Conservation (phyloP, 2,888 invertebrate species). For the Calliopum simillimum region DNA sequence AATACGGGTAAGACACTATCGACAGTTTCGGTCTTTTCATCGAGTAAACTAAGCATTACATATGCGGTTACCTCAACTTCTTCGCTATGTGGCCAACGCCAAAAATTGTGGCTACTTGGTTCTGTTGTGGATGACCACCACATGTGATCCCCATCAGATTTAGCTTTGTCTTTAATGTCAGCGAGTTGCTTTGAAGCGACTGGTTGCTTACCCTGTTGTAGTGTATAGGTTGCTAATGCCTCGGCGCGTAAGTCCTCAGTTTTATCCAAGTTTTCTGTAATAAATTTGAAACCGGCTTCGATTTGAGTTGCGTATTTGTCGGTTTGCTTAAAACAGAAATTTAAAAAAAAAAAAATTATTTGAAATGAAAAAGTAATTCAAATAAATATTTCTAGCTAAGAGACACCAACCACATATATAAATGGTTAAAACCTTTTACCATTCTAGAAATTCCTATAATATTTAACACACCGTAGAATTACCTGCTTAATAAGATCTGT, state of each 20-base stretch:
- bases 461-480: too few species aligned
- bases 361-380: constrained; percentile 26
- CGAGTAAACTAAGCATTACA: constrained; percentile 58
- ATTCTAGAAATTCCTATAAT: too few species aligned
- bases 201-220: constrained; percentile 80
- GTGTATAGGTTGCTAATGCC: constrained; percentile 80
- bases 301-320: constrained; percentile 73
- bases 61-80: constrained; percentile 62
- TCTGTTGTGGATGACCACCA: constrained; percentile 82
- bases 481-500: too few species aligned
- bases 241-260: constrained; percentile 78
- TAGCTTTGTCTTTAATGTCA: constrained; percentile 70
- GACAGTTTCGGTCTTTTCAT: constrained; percentile 52
- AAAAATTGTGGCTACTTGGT: constrained; percentile 52
- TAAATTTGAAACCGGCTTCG: constrained; percentile 81
- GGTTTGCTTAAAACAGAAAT: too few species aligned
- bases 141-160: constrained; percentile 73
- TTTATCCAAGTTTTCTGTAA: constrained; percentile 76
- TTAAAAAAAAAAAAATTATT: too few species aligned
- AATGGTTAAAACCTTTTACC: too few species aligned
- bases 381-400: too few species aligned
- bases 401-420: too few species aligned
- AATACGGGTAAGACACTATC: constrained; percentile 69
- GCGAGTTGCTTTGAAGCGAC: constrained; percentile 69
- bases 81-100: constrained; percentile 66